A percentile compares a stretch with the other conserved stretches of the same genome.
phyloP scores from a whole-genome alignment of 2,888 invertebrate genomes.

The Neria commutata region DNA sequence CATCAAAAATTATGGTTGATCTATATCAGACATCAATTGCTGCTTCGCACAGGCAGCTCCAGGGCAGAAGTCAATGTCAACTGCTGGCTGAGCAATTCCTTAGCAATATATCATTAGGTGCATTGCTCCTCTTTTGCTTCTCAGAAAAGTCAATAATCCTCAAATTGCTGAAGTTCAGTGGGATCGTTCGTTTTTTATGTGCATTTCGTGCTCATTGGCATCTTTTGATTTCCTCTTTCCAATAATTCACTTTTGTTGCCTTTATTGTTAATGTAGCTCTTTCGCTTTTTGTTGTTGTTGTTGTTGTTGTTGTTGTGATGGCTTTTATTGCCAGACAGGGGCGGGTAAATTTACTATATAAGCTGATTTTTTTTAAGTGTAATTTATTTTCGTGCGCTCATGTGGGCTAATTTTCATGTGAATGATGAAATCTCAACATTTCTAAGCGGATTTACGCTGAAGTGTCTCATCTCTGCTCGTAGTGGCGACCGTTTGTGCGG shows the following conservation, averaged over 20 bases:
- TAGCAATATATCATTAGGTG: too few species aligned
- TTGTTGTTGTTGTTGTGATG: constrained; percentile 22
- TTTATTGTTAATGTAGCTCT: constrained; percentile 12
- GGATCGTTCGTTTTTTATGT: too few species aligned
- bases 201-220: neutral
- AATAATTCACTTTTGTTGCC: neutral
- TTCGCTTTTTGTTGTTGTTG: constrained; percentile 28
- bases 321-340: neutral
- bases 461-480: too few species aligned
- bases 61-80: too few species aligned
- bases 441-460: neutral
- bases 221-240: neutral
- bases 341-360: neutral
- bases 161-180: too few species aligned
- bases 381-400: neutral
- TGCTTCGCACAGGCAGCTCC: too few species aligned
- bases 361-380: neutral
- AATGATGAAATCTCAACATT: constrained; percentile 1
- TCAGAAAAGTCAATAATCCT: too few species aligned
- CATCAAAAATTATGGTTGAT: too few species aligned
- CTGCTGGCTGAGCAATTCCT: too few species aligned
- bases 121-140: too few species aligned
- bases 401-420: neutral
- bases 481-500: too few species aligned
- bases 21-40: too few species aligned